Conservation (phyloP, 1,140 invertebrate genomes). For the Penaeus japonicus region DNA sequence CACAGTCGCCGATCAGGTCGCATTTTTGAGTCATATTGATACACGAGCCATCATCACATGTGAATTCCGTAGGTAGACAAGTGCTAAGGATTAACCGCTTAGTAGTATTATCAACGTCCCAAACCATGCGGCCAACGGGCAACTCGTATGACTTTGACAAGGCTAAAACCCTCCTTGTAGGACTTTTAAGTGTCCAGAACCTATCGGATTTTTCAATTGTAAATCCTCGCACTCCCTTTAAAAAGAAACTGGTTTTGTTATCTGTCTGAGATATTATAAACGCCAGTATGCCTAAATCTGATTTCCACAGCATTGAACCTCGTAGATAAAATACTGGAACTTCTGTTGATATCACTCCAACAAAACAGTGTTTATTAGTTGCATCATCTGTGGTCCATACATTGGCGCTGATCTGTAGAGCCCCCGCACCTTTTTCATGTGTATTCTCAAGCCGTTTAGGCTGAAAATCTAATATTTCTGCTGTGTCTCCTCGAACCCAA, state of each 20-base stretch:
- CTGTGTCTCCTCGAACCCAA: not conserved
- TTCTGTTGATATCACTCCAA: not conserved
- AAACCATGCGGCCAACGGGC: conserved; percentile 12
- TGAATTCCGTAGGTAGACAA: conserved; percentile 24
- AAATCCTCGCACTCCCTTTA: not conserved
- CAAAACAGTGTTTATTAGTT: conserved; percentile 24
- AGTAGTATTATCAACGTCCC: not conserved
- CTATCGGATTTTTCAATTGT: not conserved
- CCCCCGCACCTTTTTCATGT: not conserved
- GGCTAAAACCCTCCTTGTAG: not conserved
- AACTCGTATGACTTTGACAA: not conserved
- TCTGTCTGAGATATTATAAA: not conserved
- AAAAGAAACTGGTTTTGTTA: not conserved
- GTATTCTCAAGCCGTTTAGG: not conserved
- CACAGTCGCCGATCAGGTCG: conserved; percentile 24
- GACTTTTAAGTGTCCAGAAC: not conserved
- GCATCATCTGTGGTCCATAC: conserved; percentile 33
- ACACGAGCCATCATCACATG: conserved; percentile 25
- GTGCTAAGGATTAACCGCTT: not conserved
- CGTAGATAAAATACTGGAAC: conserved; percentile 20
- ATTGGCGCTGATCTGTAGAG: not conserved
- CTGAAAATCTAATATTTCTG: not conserved
- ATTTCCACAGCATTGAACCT: not conserved
- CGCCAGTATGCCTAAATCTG: no score
- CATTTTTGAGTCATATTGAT: not conserved